phyloP scores from a whole-genome alignment of 2,888 invertebrate genomes.

The Cyclophora albipunctata region DNA sequence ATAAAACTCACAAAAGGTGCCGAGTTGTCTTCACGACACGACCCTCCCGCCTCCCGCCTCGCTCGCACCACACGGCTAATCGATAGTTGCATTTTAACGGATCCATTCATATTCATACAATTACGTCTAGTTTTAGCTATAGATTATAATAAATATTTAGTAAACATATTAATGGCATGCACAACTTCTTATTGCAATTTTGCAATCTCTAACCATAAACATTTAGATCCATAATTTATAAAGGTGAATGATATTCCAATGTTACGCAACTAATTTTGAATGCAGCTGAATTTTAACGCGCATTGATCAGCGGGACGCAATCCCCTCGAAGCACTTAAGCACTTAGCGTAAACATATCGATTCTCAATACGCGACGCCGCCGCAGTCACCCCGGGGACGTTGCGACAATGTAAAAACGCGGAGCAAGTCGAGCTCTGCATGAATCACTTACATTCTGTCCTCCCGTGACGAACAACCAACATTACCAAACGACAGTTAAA shows the following conservation, averaged over 20 bases:
- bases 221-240: too few relatives aligned
- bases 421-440: slow-evolving; percentile 46
- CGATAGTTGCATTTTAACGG: slow-evolving; percentile 17
- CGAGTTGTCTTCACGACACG: slow-evolving; percentile 59
- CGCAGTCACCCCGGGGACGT: slow-evolving; percentile 58
- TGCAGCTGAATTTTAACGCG: slow-evolving; percentile 27
- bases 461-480: slow-evolving; percentile 36
- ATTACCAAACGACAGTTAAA: slow-evolving; percentile 49
- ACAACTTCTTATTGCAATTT: too few relatives aligned
- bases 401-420: slow-evolving; percentile 66
- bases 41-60: slow-evolving; percentile 32
- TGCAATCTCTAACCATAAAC: too few relatives aligned
- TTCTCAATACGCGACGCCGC: slow-evolving; percentile 47
- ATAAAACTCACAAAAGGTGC: slow-evolving; percentile 70
- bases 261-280: slow-evolving; percentile 43
- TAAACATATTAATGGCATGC: too few relatives aligned
- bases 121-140: too few relatives aligned
- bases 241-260: neutral
- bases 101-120: too few relatives aligned
- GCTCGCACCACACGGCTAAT: slow-evolving; percentile 30
- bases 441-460: slow-evolving; percentile 59
- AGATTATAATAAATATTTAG: too few relatives aligned
- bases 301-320: slow-evolving; percentile 62
- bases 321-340: slow-evolving; percentile 71
- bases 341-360: slow-evolving; percentile 72